These are phyloP conservation scores for Hycleus cichorii DNA, from an alignment of 1,140 invertebrate species.

Conservation along the genomic window DNA sequence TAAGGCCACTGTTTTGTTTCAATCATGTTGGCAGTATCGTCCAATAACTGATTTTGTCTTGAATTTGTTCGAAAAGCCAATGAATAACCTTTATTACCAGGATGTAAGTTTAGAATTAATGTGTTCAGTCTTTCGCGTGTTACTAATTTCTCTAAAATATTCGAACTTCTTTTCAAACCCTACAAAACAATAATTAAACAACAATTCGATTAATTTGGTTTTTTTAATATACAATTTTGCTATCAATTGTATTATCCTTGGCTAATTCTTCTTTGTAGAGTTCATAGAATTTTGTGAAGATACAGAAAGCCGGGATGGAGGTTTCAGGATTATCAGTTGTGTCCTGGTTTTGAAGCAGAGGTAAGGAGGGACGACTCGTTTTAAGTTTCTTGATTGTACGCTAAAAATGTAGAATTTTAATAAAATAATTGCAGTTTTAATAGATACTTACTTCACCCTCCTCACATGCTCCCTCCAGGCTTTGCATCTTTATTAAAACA, in stretches of 20 bases:
- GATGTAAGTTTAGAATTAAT: constrained; percentile 83
- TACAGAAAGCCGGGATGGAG: constrained; percentile 21
- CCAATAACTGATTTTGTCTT: constrained; percentile 38
- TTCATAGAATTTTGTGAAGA: constrained; percentile 32
- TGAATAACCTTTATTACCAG: constrained; percentile 86
- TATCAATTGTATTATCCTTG: constrained; percentile 18
- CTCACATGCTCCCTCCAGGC: constrained; percentile 53
- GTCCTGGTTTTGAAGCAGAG: constrained; percentile 31
- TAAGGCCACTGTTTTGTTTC: constrained; percentile 70
- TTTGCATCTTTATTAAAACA: constrained; percentile 50
- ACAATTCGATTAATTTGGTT: not conserved
- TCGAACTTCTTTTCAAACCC: constrained; percentile 64
- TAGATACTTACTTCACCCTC: constrained; percentile 50
- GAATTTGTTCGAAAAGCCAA: constrained; percentile 48
- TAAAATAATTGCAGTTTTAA: not conserved
- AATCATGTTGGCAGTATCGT: constrained; percentile 53
- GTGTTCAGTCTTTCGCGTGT: constrained; percentile 78
- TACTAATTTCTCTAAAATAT: constrained; percentile 74
- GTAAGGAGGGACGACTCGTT: constrained; percentile 33
- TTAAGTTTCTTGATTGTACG: constrained; percentile 38
- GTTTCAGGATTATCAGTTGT: constrained; percentile 22
- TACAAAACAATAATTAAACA: constrained; percentile 35
- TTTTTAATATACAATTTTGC: constrained; percentile 12
- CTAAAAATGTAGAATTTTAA: constrained; percentile 19
- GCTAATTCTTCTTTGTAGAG: constrained; percentile 34